Percentiles rank a stretch among this genome's conserved stretches.
These are phyloP conservation scores for Petrolisthes cinctipes DNA, from an alignment of 2,888 invertebrate species.

Conservation along the genomic window DNA sequence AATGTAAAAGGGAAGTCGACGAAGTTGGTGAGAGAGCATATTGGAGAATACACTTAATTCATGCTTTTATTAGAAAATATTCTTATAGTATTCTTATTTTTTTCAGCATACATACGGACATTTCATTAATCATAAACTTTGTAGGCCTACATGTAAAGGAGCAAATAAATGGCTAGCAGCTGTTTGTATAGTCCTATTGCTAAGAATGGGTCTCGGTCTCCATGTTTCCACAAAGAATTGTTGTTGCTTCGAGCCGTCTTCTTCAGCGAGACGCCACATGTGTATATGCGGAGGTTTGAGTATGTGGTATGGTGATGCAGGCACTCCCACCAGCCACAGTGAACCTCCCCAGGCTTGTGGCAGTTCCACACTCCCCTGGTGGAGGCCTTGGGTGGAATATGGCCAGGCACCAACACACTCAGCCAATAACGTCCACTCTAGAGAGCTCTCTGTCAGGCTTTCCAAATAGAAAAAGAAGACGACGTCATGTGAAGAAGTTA, in stretches of 20 bases:
- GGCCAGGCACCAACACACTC: constrained; percentile 63
- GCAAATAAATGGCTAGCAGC: neutral
- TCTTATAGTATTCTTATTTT: too few relatives aligned
- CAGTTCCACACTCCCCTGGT: constrained; percentile 36
- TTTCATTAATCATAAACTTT: too few relatives aligned
- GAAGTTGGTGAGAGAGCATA: too few relatives aligned
- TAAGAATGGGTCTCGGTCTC: neutral
- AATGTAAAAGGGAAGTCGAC: too few relatives aligned
- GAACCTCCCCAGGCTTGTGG: constrained; percentile 46
- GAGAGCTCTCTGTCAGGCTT: constrained; percentile 15
- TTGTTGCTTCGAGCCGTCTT: constrained; percentile 8
- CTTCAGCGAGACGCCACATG: constrained; percentile 9
- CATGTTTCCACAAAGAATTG: constrained; percentile 10
- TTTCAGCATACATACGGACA: too few relatives aligned
- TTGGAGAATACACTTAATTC: too few relatives aligned
- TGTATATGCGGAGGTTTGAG: constrained; percentile 29
- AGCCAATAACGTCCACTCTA: constrained; percentile 57
- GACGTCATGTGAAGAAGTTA: constrained; percentile 15
- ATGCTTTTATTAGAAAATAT: too few relatives aligned
- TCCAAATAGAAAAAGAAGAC: constrained; percentile 57
- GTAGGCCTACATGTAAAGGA: too few relatives aligned
- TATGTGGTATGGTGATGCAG: constrained; percentile 40
- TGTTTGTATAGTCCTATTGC: constrained; percentile 20
- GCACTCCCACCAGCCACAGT: constrained; percentile 54
- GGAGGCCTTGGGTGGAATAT: constrained; percentile 54